phyloP scores from a whole-genome alignment of 2,888 invertebrate species.

The Dryomyza anilis region DNA sequence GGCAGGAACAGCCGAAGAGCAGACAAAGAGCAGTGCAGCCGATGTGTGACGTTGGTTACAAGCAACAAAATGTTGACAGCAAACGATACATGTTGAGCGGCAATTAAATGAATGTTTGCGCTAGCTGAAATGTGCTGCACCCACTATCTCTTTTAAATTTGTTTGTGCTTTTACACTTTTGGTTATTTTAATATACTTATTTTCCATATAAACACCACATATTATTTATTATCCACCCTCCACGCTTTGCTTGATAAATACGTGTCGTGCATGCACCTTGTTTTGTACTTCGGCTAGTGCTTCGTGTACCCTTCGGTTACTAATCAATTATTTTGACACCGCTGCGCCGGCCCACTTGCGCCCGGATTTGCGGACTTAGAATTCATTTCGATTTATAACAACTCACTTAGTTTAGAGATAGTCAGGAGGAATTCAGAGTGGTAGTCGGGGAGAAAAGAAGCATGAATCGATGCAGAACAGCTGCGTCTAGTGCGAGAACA shows the following conservation, averaged over 20 bases:
- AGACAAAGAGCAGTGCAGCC: not conserved
- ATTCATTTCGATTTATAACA: constrained; percentile 16
- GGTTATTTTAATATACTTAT: too few species aligned
- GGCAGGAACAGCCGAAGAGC: not conserved
- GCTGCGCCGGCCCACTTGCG: constrained; percentile 20
- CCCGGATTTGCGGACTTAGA: too few species aligned
- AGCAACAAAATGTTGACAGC: too few species aligned
- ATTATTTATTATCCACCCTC: not conserved
- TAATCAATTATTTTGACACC: constrained; percentile 23
- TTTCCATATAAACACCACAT: too few species aligned
- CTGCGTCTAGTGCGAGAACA: not conserved
- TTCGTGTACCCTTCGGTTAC: constrained; percentile 5
- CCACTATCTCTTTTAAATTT: too few species aligned
- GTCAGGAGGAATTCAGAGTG: too few species aligned
- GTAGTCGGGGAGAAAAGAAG: too few species aligned
- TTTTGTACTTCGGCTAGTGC: not conserved
- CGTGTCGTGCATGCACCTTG: not conserved
- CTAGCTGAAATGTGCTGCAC: too few species aligned
- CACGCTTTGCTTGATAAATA: not conserved
- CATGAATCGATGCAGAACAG: not conserved
- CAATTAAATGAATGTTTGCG: too few species aligned
- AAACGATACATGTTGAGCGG: too few species aligned
- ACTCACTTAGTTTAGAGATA: constrained; percentile 13
- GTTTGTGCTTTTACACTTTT: too few species aligned
- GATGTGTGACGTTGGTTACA: too few species aligned